These are phyloP conservation scores for Aphaenogaster rudis DNA, from an alignment of 1,140 invertebrate genomes.

Conservation along the genomic window DNA sequence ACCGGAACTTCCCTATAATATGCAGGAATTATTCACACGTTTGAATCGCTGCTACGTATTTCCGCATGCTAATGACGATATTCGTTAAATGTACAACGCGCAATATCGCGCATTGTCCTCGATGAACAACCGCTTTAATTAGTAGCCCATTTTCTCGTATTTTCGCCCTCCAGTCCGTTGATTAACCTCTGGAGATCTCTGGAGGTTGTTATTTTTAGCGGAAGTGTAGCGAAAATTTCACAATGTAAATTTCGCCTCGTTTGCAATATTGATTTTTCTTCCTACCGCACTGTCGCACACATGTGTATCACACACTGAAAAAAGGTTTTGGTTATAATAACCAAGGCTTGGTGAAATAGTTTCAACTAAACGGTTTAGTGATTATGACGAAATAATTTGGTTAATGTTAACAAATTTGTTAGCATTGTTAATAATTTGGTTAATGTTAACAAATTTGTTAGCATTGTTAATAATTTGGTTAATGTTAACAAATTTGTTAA, in stretches of 20 bases:
- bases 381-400: no score
- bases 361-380: no score
- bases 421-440: no score
- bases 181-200: conserved; percentile 24
- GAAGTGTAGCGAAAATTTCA: neutral
- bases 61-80: conserved; percentile 30
- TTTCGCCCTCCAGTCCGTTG: neutral
- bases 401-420: no score
- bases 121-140: conserved; percentile 15
- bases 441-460: no score
- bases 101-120: conserved; percentile 1
- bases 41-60: conserved; percentile 24
- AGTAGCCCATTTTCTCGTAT: neutral
- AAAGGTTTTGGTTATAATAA: no score
- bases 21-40: conserved; percentile 24
- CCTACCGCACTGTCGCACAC: neutral
- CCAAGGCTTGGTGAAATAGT: no score
- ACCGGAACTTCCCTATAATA: conserved; percentile 30
- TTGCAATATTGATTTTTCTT: conserved; percentile 24
- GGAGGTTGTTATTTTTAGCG: conserved; percentile 10
- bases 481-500: no score
- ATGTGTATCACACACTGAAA: neutral
- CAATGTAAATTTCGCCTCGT: neutral
- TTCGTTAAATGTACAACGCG: conserved; percentile 28
- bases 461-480: no score